These are phyloP conservation scores for Halocynthia aurantium DNA, from an alignment of 23 tunicate species.

Conservation along the genomic window DNA sequence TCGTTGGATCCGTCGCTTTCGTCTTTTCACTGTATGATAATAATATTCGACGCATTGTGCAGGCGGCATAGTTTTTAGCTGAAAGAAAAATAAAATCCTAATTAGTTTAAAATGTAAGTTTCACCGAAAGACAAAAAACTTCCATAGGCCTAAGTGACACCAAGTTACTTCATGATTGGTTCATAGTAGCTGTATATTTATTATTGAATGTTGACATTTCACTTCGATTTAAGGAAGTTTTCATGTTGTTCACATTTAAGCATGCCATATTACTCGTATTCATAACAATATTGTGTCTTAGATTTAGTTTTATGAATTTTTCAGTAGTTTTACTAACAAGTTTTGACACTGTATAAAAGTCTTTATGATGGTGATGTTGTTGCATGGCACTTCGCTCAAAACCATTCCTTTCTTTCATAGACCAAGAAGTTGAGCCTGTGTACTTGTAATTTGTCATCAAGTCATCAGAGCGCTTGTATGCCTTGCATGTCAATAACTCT, in stretches of 20 bases:
- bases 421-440: conserved; percentile 16
- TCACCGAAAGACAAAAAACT: too few relatives aligned
- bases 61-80: conserved; percentile 66
- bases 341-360: conserved; percentile 11
- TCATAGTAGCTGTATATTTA: too few relatives aligned
- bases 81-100: background rate
- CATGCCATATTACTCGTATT: too few relatives aligned
- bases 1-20: conserved; percentile 44
- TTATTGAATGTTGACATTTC: too few relatives aligned
- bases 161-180: too few relatives aligned
- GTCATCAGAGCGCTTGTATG: conserved; percentile 2
- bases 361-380: conserved; percentile 10
- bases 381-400: conserved; percentile 3
- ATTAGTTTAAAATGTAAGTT: too few relatives aligned
- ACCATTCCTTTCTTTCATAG: conserved; percentile 1
- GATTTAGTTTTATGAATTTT: too few relatives aligned
- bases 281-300: too few relatives aligned
- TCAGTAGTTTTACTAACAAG: background rate
- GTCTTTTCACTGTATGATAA: conserved; percentile 66
- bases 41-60: conserved; percentile 80
- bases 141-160: too few relatives aligned
- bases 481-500: background rate
- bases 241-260: too few relatives aligned
- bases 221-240: too few relatives aligned
- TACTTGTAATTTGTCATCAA: conserved; percentile 17